Base-by-base conservation (phyloP, 2,797 vertebrate genomes). In the Knipowitschia caucasica region DNA sequence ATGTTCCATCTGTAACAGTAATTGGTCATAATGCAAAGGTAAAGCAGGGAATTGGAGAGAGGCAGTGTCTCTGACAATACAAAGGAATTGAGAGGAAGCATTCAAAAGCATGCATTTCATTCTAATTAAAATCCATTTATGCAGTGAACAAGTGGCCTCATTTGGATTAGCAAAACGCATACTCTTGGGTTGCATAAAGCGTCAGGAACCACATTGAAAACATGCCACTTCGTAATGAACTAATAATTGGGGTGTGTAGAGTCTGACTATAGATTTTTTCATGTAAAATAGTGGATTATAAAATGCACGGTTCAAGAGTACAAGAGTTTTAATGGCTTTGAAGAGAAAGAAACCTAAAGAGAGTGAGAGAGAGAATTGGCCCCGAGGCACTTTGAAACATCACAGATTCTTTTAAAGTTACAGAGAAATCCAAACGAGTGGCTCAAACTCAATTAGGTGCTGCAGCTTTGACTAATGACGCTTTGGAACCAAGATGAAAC, bases 401-500 rank as follows among this genome's bases (percentile, higher is more conserved):
- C 75, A 78, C 66, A 84, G 73, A 78, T 75, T 86, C 73, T 75
- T 87, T 87, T 80, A 82, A 74, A 83, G 79, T 75, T 78, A 80
- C 80, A 82, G 70, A 78, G 80, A 80, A 73, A 80, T 78, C 71
- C 77, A 80, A 84, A 77, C 35, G 58, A 86, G 72, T 73, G 71
- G 74, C 79, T 80, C 64, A 72, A 80, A 79, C 64, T 72, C 85
- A 89, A 87, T 89, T 86, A 84, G 71, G 73, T 82, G 56, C 79
- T 73, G 60, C 64, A 80, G 82, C 83, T 71, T 73, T 78, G 73
- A 79, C 78, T 81, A 85, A 86, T 87, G 80, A 86, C 84, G 75
- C 77, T 68, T 76, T 86, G 78, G 82, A 75, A 75, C 33, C 2
- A 62, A 69, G 58, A 79, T 80, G 63, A 78, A 69, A 56, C 51